Percentiles rank a stretch among this genome's conserved stretches.
Evolutionary conservation across 1,140 invertebrate genomes (phyloP).

Genomic region (Bicyclus anynana): DNA sequence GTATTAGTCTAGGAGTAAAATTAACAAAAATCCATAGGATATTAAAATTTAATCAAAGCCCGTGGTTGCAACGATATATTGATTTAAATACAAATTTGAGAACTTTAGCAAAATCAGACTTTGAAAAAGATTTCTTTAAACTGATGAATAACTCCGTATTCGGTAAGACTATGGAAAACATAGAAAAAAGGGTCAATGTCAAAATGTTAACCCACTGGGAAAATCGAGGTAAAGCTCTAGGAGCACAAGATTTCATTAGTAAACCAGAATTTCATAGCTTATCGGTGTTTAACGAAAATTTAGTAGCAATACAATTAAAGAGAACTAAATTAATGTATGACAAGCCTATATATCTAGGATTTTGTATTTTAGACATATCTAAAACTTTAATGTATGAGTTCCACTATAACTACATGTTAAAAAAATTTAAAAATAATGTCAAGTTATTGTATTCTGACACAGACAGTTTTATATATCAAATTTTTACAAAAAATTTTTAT

Average conservation of each 20-base stretch:
- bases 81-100: conserved; percentile 60
- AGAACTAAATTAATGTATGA: conserved; percentile 46
- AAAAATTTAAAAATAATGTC: conserved; percentile 13
- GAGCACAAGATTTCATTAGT: conserved; percentile 46
- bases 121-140: conserved; percentile 76
- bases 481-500: conserved; percentile 35
- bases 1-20: conserved; percentile 62
- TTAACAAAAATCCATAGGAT: conserved; percentile 73
- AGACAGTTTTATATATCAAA: conserved; percentile 58
- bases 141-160: conserved; percentile 76
- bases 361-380: conserved; percentile 56
- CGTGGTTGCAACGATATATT: conserved; percentile 65
- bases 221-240: conserved; percentile 36
- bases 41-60: conserved; percentile 74
- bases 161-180: too few species aligned
- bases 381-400: conserved; percentile 46
- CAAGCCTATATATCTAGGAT: conserved; percentile 65
- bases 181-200: conserved; percentile 27
- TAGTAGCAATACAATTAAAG: conserved; percentile 51
- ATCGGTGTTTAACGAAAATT: conserved; percentile 53
- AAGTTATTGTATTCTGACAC: conserved; percentile 56
- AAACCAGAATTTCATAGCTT: conserved; percentile 58
- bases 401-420: conserved; percentile 46
- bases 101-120: conserved; percentile 57
- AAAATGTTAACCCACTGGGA: conserved; percentile 33